These are phyloP conservation scores for Crenichthys baileyi DNA, from an alignment of 2,797 vertebrate species.

Conservation along the genomic window DNA sequence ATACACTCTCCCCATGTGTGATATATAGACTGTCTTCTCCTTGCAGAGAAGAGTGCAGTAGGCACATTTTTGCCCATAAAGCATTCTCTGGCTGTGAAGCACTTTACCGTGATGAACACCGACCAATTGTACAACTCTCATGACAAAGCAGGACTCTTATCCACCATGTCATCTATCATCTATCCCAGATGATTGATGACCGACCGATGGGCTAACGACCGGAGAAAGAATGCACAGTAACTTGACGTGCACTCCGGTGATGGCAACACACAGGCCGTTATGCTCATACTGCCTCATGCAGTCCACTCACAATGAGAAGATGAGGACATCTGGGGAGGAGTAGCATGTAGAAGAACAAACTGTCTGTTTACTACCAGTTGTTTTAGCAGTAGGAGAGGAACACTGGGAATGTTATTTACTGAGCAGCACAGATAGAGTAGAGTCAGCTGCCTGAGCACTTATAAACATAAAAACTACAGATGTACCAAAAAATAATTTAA, in stretches of 20 bases:
- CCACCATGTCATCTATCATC: slow-evolving; percentile 6
- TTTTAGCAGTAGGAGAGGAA: slow-evolving; percentile 23
- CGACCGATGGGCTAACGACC: slow-evolving; percentile 39
- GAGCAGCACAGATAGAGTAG: neutral
- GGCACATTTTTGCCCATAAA: slow-evolving; percentile 41
- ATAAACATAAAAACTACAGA: neutral
- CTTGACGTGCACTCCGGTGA: slow-evolving; percentile 16
- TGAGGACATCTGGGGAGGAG: slow-evolving; percentile 30
- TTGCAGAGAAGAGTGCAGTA: slow-evolving; percentile 33
- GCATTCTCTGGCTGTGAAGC: slow-evolving; percentile 32
- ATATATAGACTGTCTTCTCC: slow-evolving; percentile 26
- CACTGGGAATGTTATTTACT: slow-evolving; percentile 43
- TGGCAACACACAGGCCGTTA: slow-evolving; percentile 32
- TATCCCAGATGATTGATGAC: slow-evolving; percentile 45
- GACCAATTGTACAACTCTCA: slow-evolving; percentile 50
- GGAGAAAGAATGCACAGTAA: slow-evolving; percentile 30
- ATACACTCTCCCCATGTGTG: neutral
- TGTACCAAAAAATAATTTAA: neutral
- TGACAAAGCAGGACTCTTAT: slow-evolving; percentile 65
- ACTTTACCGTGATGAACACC: slow-evolving; percentile 63
- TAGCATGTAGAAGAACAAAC: slow-evolving; percentile 14
- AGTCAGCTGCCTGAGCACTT: neutral
- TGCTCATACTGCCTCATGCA: slow-evolving; percentile 35
- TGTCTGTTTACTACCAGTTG: slow-evolving; percentile 42
- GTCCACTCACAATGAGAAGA: slow-evolving; percentile 24